These are phyloP conservation scores for Lasioglossum marginatum DNA, from an alignment of 2,888 invertebrate genomes.

Conservation along the genomic window DNA sequence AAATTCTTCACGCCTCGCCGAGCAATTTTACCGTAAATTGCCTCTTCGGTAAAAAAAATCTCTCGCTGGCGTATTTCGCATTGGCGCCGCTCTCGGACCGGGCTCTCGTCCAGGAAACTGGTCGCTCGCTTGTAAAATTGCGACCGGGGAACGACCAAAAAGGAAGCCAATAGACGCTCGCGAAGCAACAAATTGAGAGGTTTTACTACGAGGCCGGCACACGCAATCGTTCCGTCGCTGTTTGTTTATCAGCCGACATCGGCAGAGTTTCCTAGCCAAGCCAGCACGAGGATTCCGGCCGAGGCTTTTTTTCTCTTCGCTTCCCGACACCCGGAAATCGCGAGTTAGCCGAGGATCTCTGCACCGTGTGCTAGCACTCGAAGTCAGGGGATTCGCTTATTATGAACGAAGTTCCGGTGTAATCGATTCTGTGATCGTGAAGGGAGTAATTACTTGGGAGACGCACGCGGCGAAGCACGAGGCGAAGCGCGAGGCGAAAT, in stretches of 20 bases:
- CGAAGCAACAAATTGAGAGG: slow-evolving; percentile 67
- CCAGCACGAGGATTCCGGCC: background rate
- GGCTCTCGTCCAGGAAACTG: slow-evolving; percentile 54
- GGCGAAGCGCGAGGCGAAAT: background rate
- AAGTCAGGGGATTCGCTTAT: background rate
- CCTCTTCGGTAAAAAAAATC: slow-evolving; percentile 73
- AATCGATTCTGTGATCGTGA: slow-evolving; percentile 12
- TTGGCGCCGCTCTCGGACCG: slow-evolving; percentile 65
- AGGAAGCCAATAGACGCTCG: slow-evolving; percentile 63
- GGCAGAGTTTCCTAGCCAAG: background rate
- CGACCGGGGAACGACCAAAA: slow-evolving; percentile 63
- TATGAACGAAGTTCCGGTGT: slow-evolving; percentile 12
- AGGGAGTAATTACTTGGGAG: background rate
- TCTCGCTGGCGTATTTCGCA: slow-evolving; percentile 67
- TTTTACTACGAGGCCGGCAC: slow-evolving; percentile 46
- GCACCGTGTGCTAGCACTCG: background rate
- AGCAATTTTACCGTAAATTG: slow-evolving; percentile 80
- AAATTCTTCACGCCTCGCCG: slow-evolving; percentile 81
- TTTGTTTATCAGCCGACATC: slow-evolving; percentile 29
- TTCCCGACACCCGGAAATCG: background rate
- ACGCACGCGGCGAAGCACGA: background rate
- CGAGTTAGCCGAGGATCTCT: background rate
- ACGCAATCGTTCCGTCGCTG: slow-evolving; percentile 30
- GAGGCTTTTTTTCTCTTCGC: background rate
- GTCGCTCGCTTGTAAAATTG: slow-evolving; percentile 59